A percentile compares a stretch with the other conserved stretches of the same genome.
Conservation (phyloP, 2,888 invertebrate genomes). For the Apotomis betuletana region DNA sequence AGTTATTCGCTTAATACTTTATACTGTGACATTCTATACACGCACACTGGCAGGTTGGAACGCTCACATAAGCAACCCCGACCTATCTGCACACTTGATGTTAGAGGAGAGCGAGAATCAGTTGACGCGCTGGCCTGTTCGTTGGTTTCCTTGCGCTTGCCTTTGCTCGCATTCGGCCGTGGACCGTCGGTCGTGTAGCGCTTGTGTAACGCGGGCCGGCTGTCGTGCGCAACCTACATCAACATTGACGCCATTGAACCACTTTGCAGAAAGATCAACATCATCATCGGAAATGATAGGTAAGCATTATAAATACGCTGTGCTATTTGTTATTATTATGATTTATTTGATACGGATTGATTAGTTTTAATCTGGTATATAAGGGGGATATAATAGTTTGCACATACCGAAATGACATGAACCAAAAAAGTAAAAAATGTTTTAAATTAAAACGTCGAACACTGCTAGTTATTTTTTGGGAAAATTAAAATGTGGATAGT, state of each 20-base stretch:
- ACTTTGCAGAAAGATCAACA: conserved; percentile 57
- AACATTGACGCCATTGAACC: conserved; percentile 78
- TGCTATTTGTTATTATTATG: background rate
- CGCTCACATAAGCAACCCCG: conserved; percentile 28
- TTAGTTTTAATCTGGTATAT: background rate
- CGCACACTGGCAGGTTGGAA: conserved; percentile 27
- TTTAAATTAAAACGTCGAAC: too few species aligned
- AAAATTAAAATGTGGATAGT: too few species aligned
- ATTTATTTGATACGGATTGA: background rate
- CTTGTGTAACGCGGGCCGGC: conserved; percentile 54
- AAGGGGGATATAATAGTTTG: too few species aligned
- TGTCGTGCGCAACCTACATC: conserved; percentile 78
- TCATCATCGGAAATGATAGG: conserved; percentile 75
- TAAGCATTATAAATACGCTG: conserved; percentile 54
- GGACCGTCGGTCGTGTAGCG: conserved; percentile 70
- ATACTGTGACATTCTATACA: conserved; percentile 37
- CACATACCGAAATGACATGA: background rate
- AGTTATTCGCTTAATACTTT: conserved; percentile 12
- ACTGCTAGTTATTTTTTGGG: too few species aligned
- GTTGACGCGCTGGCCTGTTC: conserved; percentile 38
- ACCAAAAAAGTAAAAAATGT: too few species aligned
- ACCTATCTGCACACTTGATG: conserved; percentile 40
- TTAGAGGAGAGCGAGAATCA: conserved; percentile 42
- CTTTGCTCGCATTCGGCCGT: conserved; percentile 69
- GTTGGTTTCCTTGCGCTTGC: conserved; percentile 38